phyloP scores from a whole-genome alignment of 2,113 vertebrate species.

The Sciurus niger region DNA sequence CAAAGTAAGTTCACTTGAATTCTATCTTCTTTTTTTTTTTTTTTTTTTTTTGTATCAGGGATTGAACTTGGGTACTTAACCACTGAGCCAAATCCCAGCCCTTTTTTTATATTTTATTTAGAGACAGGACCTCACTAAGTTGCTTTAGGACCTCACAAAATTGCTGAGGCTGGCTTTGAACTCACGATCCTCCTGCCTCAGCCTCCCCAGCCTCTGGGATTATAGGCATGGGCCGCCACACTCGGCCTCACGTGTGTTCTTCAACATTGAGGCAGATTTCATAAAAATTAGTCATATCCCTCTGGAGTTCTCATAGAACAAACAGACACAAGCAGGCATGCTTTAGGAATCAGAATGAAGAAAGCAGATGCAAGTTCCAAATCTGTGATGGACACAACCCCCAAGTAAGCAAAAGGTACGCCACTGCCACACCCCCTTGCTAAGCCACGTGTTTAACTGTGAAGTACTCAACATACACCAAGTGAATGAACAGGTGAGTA shows the following conservation, averaged over 20 bases:
- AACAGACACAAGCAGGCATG: background rate
- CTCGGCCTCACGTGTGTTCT: background rate
- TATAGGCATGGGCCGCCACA: too few species aligned
- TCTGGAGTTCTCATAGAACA: background rate
- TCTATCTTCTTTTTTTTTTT: too few species aligned
- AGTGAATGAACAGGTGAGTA: background rate
- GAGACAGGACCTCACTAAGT: too few species aligned
- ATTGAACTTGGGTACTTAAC: too few species aligned
- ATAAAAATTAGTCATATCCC: background rate
- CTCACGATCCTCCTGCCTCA: too few species aligned
- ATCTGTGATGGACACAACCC: background rate
- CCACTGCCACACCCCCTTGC: background rate
- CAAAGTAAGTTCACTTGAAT: background rate
- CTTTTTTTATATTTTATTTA: too few species aligned
- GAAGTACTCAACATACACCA: background rate
- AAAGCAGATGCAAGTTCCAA: background rate
- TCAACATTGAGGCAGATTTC: conserved; percentile 31
- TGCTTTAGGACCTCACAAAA: too few species aligned
- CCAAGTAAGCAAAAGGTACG: background rate
- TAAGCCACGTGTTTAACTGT: background rate
- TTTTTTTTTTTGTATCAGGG: too few species aligned
- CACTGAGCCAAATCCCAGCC: too few species aligned
- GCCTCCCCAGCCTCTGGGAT: too few species aligned
- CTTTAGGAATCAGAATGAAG: background rate
- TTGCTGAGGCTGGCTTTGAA: too few species aligned